phyloP scores from a whole-genome alignment of 2,888 invertebrate species.

The Leucophenga maculata region DNA sequence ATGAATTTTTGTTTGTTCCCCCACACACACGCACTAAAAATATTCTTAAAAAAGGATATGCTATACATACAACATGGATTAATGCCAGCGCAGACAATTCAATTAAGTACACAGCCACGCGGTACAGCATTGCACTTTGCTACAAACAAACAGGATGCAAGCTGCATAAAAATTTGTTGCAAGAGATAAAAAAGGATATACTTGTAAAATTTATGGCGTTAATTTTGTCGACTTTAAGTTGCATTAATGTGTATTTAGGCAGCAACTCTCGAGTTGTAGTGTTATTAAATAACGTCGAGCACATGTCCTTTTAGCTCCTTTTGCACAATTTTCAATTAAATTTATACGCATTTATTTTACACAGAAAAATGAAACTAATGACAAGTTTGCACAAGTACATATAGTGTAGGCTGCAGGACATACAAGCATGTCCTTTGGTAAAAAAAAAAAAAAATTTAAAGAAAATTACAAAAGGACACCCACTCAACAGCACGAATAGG shows the following conservation, averaged over 20 bases:
- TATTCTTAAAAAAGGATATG: neutral
- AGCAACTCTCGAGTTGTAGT: neutral
- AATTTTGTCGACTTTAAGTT: slow-evolving; percentile 19
- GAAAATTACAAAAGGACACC: neutral
- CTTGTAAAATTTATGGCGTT: slow-evolving; percentile 21
- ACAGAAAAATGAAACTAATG: too few species aligned
- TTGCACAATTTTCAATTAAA: neutral
- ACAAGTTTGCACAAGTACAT: too few species aligned
- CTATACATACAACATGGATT: too few species aligned
- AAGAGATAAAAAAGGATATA: slow-evolving; percentile 8
- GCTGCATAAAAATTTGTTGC: slow-evolving; percentile 7
- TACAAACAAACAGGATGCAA: slow-evolving; percentile 6
- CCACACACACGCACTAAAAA: neutral
- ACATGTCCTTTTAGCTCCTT: neutral
- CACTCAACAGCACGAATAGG: neutral
- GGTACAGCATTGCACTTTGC: neutral
- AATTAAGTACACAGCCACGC: slow-evolving; percentile 2
- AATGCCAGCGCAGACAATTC: neutral
- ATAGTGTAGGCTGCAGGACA: slow-evolving; percentile 14
- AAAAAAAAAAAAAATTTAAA: neutral
- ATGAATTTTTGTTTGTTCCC: slow-evolving; percentile 8
- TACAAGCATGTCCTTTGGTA: slow-evolving; percentile 14
- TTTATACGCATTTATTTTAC: neutral
- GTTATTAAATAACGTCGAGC: neutral
- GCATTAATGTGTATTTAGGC: neutral